Conservation (phyloP, 1,140 invertebrate genomes). For the Stegodyphus dumicola region DNA sequence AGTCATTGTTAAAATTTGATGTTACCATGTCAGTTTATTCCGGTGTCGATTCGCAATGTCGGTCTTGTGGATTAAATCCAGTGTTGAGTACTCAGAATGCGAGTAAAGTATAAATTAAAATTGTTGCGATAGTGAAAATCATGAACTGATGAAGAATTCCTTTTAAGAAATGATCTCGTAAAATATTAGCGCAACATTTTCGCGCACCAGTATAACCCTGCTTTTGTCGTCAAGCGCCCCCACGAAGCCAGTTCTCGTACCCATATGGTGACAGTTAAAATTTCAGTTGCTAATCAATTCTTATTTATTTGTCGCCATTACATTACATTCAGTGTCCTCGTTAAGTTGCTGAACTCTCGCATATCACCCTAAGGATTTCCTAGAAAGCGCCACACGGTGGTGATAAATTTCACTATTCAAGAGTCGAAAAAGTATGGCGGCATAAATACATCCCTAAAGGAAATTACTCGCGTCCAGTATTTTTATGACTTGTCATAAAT, state of each 20-base stretch:
- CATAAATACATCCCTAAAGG: conserved; percentile 46
- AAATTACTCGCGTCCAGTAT: conserved; percentile 31
- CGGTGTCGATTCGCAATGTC: no score
- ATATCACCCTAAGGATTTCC: conserved; percentile 26
- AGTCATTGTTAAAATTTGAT: no score
- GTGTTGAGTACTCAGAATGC: no score
- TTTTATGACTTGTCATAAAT: conserved; percentile 46
- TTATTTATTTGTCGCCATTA: conserved; percentile 54
- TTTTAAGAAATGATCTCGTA: neutral
- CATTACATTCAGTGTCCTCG: conserved; percentile 11
- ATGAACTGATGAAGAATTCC: neutral
- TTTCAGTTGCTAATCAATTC: conserved; percentile 47
- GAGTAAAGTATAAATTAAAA: neutral
- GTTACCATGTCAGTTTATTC: no score
- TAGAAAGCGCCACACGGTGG: conserved; percentile 28
- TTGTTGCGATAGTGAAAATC: neutral
- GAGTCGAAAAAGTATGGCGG: conserved; percentile 19
- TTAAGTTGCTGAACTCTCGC: conserved; percentile 17
- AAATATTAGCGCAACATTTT: neutral
- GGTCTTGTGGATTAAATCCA: no score
- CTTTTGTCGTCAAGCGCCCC: neutral
- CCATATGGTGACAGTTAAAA: neutral
- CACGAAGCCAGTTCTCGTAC: neutral
- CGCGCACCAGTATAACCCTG: neutral
- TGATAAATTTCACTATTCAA: conserved; percentile 34